A percentile compares a stretch with the other conserved stretches of the same genome.
Conservation (phyloP, 1,140 invertebrate genomes). For the Vollenhovia emeryi region DNA sequence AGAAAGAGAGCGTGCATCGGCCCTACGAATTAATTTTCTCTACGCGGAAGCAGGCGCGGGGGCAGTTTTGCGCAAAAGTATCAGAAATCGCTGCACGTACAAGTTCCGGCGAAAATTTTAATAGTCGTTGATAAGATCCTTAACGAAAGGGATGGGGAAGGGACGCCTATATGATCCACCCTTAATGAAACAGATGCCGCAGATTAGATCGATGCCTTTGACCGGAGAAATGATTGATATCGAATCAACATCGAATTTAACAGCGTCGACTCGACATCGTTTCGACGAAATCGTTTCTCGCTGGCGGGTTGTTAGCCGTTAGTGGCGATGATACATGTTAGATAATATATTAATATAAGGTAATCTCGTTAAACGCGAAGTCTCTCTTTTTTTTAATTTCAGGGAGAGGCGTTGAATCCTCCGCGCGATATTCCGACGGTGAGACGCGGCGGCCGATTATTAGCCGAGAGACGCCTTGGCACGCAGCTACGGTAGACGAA, state of each 20-base stretch:
- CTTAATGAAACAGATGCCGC: slow-evolving; percentile 79
- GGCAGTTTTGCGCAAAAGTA: slow-evolving; percentile 29
- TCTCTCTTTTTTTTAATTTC: not conserved
- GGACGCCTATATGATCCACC: slow-evolving; percentile 82
- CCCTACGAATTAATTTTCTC: slow-evolving; percentile 22
- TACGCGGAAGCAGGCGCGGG: not conserved
- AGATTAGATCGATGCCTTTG: slow-evolving; percentile 36
- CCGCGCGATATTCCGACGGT: not conserved
- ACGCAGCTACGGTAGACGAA: slow-evolving; percentile 9
- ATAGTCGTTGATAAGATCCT: slow-evolving; percentile 81
- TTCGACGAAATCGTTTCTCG: too few relatives aligned
- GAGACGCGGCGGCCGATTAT: slow-evolving; percentile 28
- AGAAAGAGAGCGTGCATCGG: too few relatives aligned
- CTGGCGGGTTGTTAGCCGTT: not conserved
- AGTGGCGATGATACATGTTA: not conserved
- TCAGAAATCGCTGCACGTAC: slow-evolving; percentile 63
- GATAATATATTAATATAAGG: slow-evolving; percentile 2
- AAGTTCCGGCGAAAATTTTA: slow-evolving; percentile 76
- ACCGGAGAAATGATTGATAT: too few relatives aligned
- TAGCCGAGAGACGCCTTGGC: slow-evolving; percentile 35
- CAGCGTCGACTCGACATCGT: too few relatives aligned
- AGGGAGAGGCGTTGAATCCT: not conserved
- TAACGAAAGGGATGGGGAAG: slow-evolving; percentile 83
- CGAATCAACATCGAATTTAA: too few relatives aligned
- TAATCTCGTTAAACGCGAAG: not conserved